Conservation (phyloP, 1,140 invertebrate species). For the Amyelois transitella region DNA sequence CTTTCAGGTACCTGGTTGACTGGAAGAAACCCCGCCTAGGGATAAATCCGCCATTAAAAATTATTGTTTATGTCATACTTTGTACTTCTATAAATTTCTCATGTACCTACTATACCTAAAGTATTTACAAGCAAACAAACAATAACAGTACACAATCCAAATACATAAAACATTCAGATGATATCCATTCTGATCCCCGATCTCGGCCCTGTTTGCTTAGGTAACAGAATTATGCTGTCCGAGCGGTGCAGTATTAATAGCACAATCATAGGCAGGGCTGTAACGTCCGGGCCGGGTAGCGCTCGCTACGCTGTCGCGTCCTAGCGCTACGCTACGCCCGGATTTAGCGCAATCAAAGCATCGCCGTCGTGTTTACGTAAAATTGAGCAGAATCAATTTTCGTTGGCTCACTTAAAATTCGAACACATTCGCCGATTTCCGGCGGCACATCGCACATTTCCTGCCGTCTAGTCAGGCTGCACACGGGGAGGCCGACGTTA, state of each 20-base stretch:
- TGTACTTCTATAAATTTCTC: too few relatives aligned
- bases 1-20: too few relatives aligned
- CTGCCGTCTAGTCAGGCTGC: conserved; percentile 29
- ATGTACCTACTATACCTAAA: too few relatives aligned
- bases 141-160: not conserved
- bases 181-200: too few relatives aligned
- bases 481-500: conserved; percentile 11
- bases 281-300: not conserved
- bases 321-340: conserved; percentile 8
- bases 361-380: conserved; percentile 27
- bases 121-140: not conserved
- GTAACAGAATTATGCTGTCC: not conserved
- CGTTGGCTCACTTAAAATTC: conserved; percentile 40
- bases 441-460: conserved; percentile 39
- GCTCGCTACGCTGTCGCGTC: not conserved
- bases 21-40: too few relatives aligned
- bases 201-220: not conserved
- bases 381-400: conserved; percentile 40
- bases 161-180: not conserved
- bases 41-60: too few relatives aligned
- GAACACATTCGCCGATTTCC: conserved; percentile 46
- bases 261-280: not conserved
- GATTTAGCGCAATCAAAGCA: conserved; percentile 32
- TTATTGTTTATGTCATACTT: too few relatives aligned
- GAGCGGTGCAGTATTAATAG: not conserved